Conservation (phyloP, 2,113 vertebrate species). For the Sylvilagus bachmani region DNA sequence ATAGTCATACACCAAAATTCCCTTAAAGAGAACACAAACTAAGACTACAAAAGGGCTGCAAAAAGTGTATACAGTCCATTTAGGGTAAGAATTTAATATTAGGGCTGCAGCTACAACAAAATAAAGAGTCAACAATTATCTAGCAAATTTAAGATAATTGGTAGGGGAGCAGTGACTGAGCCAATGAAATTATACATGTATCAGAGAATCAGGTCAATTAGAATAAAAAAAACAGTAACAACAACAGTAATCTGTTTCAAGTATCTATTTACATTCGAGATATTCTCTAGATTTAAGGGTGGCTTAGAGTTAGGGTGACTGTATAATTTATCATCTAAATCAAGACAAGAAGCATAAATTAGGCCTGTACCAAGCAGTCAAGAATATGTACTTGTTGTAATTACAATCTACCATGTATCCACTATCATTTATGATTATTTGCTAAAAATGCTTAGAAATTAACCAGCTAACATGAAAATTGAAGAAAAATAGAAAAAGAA, state of each 20-base stretch:
- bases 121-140: not conserved
- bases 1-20: not conserved
- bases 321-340: constrained; percentile 21
- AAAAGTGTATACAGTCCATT: not conserved
- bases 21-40: not conserved
- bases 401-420: not conserved
- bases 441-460: not conserved
- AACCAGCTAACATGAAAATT: not conserved
- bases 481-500: not conserved
- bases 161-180: not conserved
- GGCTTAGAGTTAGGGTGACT: not conserved
- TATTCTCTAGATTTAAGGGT: not conserved
- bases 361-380: not conserved
- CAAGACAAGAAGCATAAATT: not conserved
- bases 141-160: not conserved
- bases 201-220: not conserved
- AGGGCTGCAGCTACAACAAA: not conserved
- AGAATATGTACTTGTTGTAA: not conserved
- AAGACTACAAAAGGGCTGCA: not conserved
- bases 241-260: constrained; percentile 18
- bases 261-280: not conserved
- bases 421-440: constrained; percentile 51
- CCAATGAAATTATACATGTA: not conserved
- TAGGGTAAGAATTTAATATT: constrained; percentile 37
- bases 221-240: constrained; percentile 34